These are phyloP conservation scores for Paedocypris micromegethes DNA, from an alignment of 2,797 vertebrate species.

Conservation along the genomic window DNA sequence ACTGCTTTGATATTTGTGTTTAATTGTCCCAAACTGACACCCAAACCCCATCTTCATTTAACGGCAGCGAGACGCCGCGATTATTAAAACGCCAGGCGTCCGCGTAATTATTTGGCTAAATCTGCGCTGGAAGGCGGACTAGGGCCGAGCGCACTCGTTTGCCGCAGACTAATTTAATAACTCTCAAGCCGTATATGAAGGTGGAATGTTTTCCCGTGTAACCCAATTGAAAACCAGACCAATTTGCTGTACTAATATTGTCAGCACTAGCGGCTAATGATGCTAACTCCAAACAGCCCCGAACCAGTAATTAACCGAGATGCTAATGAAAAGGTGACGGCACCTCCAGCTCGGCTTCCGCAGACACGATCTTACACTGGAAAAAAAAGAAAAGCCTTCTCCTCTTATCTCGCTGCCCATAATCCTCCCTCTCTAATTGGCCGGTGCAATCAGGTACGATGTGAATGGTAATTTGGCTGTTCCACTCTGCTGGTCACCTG, in stretches of 20 bases:
- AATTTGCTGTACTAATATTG: conserved; percentile 71
- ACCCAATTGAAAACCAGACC: conserved; percentile 61
- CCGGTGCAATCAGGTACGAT: conserved; percentile 22
- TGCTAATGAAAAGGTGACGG: conserved; percentile 49
- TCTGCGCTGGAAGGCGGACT: conserved; percentile 67
- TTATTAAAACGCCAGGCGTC: conserved; percentile 71
- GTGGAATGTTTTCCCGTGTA: conserved; percentile 73
- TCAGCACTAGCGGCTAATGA: conserved; percentile 50
- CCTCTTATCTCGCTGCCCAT: conserved; percentile 26
- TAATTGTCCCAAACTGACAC: conserved; percentile 77
- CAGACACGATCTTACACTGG: conserved; percentile 9
- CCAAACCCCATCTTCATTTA: conserved; percentile 71
- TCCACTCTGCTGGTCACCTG: conserved; percentile 57
- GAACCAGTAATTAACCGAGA: conserved; percentile 54
- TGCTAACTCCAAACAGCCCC: conserved; percentile 56
- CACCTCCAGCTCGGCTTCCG: conserved; percentile 13
- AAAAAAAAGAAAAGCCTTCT: conserved; percentile 16
- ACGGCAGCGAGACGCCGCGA: conserved; percentile 69
- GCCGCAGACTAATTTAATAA: conserved; percentile 69
- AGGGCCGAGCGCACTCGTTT: conserved; percentile 70
- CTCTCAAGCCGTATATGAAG: conserved; percentile 53
- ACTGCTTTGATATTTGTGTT: conserved; percentile 71
- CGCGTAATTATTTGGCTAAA: conserved; percentile 62
- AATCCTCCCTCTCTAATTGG: conserved; percentile 44
- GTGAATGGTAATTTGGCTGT: conserved; percentile 14